Evolutionary conservation across 2,113 vertebrate genomes (phyloP).

Genomic region (Psettodes erumei): DNA sequence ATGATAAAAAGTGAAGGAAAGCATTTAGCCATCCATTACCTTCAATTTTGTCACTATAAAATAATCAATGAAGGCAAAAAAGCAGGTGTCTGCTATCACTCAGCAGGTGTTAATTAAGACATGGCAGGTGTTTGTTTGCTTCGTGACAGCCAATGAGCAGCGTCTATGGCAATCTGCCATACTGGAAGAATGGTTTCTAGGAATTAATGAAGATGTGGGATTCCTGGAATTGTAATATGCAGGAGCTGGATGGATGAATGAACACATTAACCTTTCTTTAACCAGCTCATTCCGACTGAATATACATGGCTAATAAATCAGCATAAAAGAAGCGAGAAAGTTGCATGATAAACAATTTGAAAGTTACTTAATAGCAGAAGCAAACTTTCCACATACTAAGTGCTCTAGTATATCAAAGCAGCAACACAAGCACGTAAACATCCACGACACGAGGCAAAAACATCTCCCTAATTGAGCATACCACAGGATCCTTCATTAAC

Average conservation of each 20-base stretch:
- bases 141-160: constrained; percentile 35
- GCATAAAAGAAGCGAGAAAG: not conserved
- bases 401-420: constrained; percentile 10
- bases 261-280: constrained; percentile 15
- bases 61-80: constrained; percentile 47
- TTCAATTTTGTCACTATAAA: constrained; percentile 28
- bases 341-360: constrained; percentile 1
- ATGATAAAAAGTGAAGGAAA: constrained; percentile 30
- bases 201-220: constrained; percentile 41
- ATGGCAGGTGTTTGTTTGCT: constrained; percentile 61
- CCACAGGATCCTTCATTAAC: constrained; percentile 28
- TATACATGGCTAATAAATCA: not conserved
- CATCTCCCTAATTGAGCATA: constrained; percentile 13
- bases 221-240: constrained; percentile 1
- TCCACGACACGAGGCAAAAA: not conserved
- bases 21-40: constrained; percentile 50
- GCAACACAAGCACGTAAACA: not conserved
- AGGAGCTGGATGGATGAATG: constrained; percentile 42
- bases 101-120: constrained; percentile 63
- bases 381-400: not conserved
- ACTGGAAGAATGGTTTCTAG: constrained; percentile 11
- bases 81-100: constrained; percentile 62
- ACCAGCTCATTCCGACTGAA: not conserved
- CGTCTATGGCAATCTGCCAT: constrained; percentile 38
- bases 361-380: not conserved